Base-by-base conservation (phyloP, 2,797 vertebrate genomes). In the Tauraco hartlaubi region DNA sequence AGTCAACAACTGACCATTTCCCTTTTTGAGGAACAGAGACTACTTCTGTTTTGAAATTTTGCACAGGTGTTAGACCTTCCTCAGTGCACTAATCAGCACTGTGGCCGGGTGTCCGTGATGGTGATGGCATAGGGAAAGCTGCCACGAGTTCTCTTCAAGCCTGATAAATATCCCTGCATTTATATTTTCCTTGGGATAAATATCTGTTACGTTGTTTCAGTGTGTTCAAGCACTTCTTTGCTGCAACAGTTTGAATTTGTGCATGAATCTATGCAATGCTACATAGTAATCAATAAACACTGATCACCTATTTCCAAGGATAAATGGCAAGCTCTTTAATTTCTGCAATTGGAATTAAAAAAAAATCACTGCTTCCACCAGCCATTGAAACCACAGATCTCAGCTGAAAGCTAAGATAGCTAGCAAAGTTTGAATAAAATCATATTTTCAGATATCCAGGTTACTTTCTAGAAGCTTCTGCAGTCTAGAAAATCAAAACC, bases 91-190 rank as follows among this genome's bases (percentile, higher is more conserved):
- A 58, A 58, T 37, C 22, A 62, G 56, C 0, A 1, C 66, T 17
- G 6, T 71, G 44, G 15, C 12, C 0, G 1, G 23, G 21, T 61
- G 12, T 22, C 41, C 0, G 0, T 18, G 44, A 55, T 10, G 43
- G 20, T 2, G 2, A 28, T 26, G 26, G 54, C 25, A 9, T 17
- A n/a, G 7, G 23, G n/a, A 63, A 76, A 85, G 39, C 4, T 56
- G 15, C 22, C 51, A 25, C 2, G 51, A 78, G 35, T 43, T 67
- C 59, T 78, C 44, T 55, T 37, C 20, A 54, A 71, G 37, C 51
- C 73, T 74, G 51, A 46, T 29, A 39, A 90, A 8, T 14, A 2
- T 5, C 31, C 33, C 15, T 66, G 44, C 20, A 4, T 59, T 84
- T 73, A 4, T 44, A 19, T 68, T 86, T 75, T 29, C 20, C 26